phyloP scores from a whole-genome alignment of 1,140 invertebrate genomes.

The Spodoptera frugiperda region DNA sequence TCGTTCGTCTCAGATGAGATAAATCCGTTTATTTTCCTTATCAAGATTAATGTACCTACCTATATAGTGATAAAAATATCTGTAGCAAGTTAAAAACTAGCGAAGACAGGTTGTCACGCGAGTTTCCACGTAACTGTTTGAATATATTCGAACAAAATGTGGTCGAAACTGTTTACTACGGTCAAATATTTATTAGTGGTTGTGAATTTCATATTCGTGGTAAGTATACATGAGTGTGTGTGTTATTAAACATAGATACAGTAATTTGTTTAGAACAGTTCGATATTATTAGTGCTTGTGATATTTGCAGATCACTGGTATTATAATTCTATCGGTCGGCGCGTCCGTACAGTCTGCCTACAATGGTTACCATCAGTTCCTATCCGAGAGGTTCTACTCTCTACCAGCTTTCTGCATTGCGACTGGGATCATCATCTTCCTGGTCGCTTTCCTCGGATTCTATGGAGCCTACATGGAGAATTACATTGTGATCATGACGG shows the following conservation, averaged over 20 bases:
- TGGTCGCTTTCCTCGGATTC: slow-evolving; percentile 95
- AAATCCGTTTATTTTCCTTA: slow-evolving; percentile 82
- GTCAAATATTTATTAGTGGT: slow-evolving; percentile 79
- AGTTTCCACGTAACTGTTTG: slow-evolving; percentile 34
- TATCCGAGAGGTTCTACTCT: slow-evolving; percentile 85
- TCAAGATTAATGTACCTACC: slow-evolving; percentile 76
- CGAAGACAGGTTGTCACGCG: slow-evolving; percentile 62
- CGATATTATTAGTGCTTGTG: slow-evolving; percentile 37
- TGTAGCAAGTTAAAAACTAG: slow-evolving; percentile 59
- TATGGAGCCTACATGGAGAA: slow-evolving; percentile 94
- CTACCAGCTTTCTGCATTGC: slow-evolving; percentile 93
- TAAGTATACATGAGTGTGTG: slow-evolving; percentile 62
- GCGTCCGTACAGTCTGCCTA: slow-evolving; percentile 89
- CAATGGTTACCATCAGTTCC: slow-evolving; percentile 89
- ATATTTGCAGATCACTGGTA: slow-evolving; percentile 89
- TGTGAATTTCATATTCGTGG: slow-evolving; percentile 80
- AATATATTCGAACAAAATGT: slow-evolving; percentile 69
- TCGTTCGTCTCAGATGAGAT: slow-evolving; percentile 62
- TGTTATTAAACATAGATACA: background rate
- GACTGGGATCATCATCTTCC: slow-evolving; percentile 92
- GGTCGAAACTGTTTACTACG: slow-evolving; percentile 80
- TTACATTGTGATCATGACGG: slow-evolving; percentile 92
- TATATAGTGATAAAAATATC: slow-evolving; percentile 82
- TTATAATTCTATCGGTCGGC: slow-evolving; percentile 90
- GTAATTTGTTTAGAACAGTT: background rate